Evolutionary conservation across 1,140 invertebrate genomes (phyloP), one percentile per base, ranked within the genome.

Genomic region (Linepithema humile): DNA sequence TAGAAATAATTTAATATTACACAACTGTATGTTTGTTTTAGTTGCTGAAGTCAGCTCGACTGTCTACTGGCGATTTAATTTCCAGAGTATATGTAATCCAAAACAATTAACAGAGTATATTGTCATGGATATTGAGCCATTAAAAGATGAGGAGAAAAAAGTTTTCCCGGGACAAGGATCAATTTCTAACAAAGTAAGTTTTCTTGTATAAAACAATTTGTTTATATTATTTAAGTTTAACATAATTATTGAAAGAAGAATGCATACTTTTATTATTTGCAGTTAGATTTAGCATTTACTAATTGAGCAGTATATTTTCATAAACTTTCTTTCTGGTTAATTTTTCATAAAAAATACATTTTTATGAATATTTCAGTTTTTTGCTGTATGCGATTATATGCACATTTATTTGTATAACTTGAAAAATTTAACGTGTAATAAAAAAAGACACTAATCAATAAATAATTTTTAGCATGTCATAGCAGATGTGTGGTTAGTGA

Each of bases 401-500:
- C 12, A 23, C 15, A 3, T 12, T 57, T 55, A 10, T 26, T 23
- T 7, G 20, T 29, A 57, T 40, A 26, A 55, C 9, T 23, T 15
- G n/a, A 0, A 5, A 0, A 53, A 53, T 72, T 10, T 53, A 53
- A 3, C 17, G 10, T 26, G 43, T 15, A 57, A 23, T n/a, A n/a
- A n/a, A n/a, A n/a, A n/a, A n/a, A n/a, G n/a, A n/a, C n/a, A n/a
- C n/a, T n/a, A n/a, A n/a, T n/a, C n/a, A n/a, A n/a, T 59, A 82
- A 69, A 64, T 82, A 73, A 84, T 85, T 95, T 94, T 32, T 91
- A 97, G 95, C 98, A 99, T 94, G 96, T 97, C 3, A 95, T 99
- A 64, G 97, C 98, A 23, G 99, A 99, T 94, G 96, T 98, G 32
- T 99, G 98, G 98, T 95, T 99, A 2, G 97, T 99, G 0, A 97